phyloP scores from a whole-genome alignment of 1,140 invertebrate species.

The Hirudo medicinalis region DNA sequence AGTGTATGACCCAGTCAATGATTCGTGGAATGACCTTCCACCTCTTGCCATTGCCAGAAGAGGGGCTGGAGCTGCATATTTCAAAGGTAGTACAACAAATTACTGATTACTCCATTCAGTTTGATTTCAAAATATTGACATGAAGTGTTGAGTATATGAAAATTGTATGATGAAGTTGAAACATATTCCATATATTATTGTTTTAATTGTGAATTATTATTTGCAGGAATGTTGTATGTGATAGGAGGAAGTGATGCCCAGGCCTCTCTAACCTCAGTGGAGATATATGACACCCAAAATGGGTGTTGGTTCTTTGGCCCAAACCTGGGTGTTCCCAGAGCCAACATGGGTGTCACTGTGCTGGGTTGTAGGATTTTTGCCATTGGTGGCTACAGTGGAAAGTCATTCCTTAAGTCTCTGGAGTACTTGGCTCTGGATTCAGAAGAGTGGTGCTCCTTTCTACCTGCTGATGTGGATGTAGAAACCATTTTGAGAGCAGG shows the following conservation, averaged over 20 bases:
- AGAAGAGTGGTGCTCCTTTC: constrained; percentile 31
- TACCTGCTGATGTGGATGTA: constrained; percentile 22
- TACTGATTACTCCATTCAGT: background rate
- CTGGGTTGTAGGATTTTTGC: constrained; percentile 50
- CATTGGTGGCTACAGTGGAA: constrained; percentile 76
- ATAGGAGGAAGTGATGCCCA: constrained; percentile 45
- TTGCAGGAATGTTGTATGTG: constrained; percentile 46
- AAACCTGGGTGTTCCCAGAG: constrained; percentile 69
- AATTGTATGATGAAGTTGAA: background rate
- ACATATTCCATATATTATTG: background rate
- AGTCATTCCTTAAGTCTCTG: constrained; percentile 65
- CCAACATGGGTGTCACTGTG: constrained; percentile 68
- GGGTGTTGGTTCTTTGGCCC: constrained; percentile 68
- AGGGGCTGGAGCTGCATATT: constrained; percentile 53
- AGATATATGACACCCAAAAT: constrained; percentile 65
- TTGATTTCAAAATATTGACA: too few species aligned
- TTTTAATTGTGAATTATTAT: constrained; percentile 17
- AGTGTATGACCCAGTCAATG: constrained; percentile 42
- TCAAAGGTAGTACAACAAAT: constrained; percentile 43
- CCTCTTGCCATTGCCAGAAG: constrained; percentile 54
- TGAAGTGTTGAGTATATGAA: too few species aligned
- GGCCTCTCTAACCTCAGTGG: constrained; percentile 59
- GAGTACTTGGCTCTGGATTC: constrained; percentile 45
- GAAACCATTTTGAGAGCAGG: constrained; percentile 3
- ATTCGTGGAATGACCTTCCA: constrained; percentile 41